A percentile compares a stretch with the other conserved stretches of the same genome.
These are phyloP conservation scores for Rhopalosiphum nymphaeae DNA, from an alignment of 2,888 invertebrate species.

Conservation along the genomic window DNA sequence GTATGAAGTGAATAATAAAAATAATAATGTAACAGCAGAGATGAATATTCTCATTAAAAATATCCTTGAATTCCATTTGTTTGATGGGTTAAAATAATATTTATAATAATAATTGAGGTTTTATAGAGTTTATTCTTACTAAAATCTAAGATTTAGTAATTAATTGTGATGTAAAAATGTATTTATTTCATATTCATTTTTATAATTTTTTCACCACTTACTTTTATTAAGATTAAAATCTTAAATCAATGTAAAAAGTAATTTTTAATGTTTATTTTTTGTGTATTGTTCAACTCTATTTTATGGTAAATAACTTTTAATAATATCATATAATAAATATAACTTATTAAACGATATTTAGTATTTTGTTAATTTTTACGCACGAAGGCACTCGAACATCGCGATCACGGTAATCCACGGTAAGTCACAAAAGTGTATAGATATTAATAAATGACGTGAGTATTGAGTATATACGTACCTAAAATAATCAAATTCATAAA, in stretches of 20 bases:
- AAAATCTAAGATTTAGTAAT: background rate
- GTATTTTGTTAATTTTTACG: background rate
- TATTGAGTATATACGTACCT: background rate
- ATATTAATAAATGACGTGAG: background rate
- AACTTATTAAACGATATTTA: background rate
- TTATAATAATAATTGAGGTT: slow-evolving; percentile 2
- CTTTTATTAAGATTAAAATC: background rate
- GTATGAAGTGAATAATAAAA: background rate
- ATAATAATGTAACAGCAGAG: background rate
- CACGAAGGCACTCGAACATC: background rate
- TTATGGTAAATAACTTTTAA: background rate
- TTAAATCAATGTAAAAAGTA: background rate
- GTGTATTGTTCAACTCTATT: background rate
- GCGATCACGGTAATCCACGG: background rate
- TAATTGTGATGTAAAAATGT: background rate
- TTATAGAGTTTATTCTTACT: background rate
- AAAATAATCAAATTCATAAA: background rate
- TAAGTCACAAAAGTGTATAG: background rate
- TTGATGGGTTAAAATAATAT: slow-evolving; percentile 4
- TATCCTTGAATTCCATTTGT: background rate
- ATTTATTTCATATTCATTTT: background rate
- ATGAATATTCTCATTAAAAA: background rate
- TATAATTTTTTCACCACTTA: background rate
- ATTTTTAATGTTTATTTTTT: background rate
- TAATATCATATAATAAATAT: background rate